Conservation (phyloP, 1,140 invertebrate species). For the Hormaphis cornu region DNA sequence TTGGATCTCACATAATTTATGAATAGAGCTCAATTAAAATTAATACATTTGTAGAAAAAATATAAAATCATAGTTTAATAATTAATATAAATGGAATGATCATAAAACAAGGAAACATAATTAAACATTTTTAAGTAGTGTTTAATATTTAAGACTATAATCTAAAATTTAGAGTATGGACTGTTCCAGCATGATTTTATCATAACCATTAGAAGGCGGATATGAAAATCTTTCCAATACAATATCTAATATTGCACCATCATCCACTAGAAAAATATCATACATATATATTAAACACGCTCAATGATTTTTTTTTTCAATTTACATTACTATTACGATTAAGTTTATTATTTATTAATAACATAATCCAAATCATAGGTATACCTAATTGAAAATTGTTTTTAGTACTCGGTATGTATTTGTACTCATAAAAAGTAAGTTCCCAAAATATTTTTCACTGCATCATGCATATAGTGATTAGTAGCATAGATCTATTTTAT, state of each 20-base stretch:
- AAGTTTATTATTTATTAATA: too few species aligned
- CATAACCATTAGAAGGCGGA: slow-evolving; percentile 78
- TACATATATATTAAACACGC: not conserved
- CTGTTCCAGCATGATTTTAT: slow-evolving; percentile 95
- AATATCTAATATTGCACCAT: slow-evolving; percentile 92
- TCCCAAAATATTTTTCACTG: too few species aligned
- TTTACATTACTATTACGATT: too few species aligned
- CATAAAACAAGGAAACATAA: not conserved
- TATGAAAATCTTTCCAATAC: slow-evolving; percentile 82
- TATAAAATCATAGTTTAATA: slow-evolving; percentile 6
- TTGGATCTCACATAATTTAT: too few species aligned
- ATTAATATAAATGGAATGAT: slow-evolving; percentile 10
- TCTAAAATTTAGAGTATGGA: slow-evolving; percentile 83
- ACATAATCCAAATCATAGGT: too few species aligned
- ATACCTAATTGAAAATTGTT: too few species aligned
- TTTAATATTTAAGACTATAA: too few species aligned
- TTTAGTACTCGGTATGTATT: too few species aligned
- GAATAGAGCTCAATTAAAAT: not conserved
- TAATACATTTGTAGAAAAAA: slow-evolving; percentile 10
- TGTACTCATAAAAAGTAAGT: too few species aligned
- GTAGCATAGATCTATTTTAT: too few species aligned
- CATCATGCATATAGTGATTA: too few species aligned
- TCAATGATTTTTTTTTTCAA: too few species aligned
- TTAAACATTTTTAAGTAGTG: not conserved
- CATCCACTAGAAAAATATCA: slow-evolving; percentile 63